A percentile compares a stretch with the other conserved stretches of the same genome.
phyloP scores from a whole-genome alignment of 2,888 invertebrate genomes.

The Willowsia nigromaculata region DNA sequence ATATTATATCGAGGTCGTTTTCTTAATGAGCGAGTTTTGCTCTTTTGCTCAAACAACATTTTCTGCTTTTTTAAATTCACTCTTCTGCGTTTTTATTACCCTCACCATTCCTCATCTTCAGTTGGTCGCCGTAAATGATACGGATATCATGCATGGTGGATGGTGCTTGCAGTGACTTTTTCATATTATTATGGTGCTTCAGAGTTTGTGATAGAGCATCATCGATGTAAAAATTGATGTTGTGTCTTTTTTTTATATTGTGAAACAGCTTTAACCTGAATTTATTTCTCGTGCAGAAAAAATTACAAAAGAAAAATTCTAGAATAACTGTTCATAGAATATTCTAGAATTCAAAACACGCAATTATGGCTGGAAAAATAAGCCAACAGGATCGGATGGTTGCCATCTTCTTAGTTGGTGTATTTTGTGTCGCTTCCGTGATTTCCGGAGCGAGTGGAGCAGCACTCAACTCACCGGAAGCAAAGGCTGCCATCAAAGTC shows the following conservation, averaged over 20 bases:
- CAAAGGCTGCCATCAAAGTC: slow-evolving; percentile 71
- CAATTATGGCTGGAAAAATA: slow-evolving; percentile 4
- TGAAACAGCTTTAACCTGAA: slow-evolving; percentile 15
- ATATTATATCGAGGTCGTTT: slow-evolving; percentile 14
- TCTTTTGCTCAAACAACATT: slow-evolving; percentile 48
- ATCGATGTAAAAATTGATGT: neutral
- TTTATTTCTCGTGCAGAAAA: neutral
- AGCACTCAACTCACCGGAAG: slow-evolving; percentile 71
- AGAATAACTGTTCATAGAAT: no score
- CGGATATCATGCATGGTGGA: slow-evolving; percentile 39
- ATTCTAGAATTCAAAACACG: no score
- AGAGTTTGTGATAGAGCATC: neutral
- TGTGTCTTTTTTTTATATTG: neutral
- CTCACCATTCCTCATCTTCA: slow-evolving; percentile 14
- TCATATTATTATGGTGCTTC: slow-evolving; percentile 14
- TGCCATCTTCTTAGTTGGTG: slow-evolving; percentile 54
- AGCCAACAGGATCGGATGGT: slow-evolving; percentile 14
- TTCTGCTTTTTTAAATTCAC: neutral
- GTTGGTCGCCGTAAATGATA: slow-evolving; percentile 25
- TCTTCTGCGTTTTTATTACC: neutral
- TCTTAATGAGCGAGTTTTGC: slow-evolving; percentile 17
- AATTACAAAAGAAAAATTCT: no score
- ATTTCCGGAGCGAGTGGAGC: slow-evolving; percentile 71
- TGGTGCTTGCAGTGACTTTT: neutral
- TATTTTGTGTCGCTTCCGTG: slow-evolving; percentile 58